phyloP scores from a whole-genome alignment of 2,113 vertebrate species.

The Salvelinus alpinus region DNA sequence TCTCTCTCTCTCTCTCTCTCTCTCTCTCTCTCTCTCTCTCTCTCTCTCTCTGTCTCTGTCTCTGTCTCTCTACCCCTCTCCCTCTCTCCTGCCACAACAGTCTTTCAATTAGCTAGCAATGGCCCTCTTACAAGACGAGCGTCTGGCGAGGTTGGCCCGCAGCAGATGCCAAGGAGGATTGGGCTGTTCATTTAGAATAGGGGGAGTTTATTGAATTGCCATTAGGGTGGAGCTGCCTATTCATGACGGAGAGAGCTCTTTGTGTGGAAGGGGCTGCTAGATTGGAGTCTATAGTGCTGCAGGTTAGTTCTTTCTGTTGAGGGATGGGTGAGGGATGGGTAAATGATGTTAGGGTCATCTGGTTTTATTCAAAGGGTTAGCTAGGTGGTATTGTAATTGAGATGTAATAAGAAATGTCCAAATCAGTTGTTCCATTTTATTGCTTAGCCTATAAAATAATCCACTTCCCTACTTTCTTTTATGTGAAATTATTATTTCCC shows the following conservation, averaged over 20 bases:
- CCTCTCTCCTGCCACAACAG: slow-evolving; percentile 54
- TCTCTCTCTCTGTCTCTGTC: too few species aligned
- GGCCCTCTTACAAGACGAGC: slow-evolving; percentile 73
- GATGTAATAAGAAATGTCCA: neutral
- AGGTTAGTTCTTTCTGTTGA: slow-evolving; percentile 58
- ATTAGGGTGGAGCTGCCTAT: slow-evolving; percentile 84
- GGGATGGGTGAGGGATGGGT: neutral
- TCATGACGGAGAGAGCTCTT: slow-evolving; percentile 72
- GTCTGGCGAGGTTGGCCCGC: slow-evolving; percentile 74
- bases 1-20: neutral
- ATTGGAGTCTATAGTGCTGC: slow-evolving; percentile 38
- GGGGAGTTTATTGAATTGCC: slow-evolving; percentile 85
- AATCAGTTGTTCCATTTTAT: neutral
- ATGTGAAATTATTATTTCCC: neutral
- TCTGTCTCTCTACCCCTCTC: neutral
- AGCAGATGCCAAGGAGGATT: slow-evolving; percentile 87
- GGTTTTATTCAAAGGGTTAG: neutral
- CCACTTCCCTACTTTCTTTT: neutral
- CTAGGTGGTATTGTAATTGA: neutral
- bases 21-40: neutral
- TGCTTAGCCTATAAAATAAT: neutral
- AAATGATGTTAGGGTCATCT: neutral
- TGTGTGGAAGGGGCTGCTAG: slow-evolving; percentile 30
- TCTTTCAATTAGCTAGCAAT: slow-evolving; percentile 66
- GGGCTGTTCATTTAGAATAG: slow-evolving; percentile 83